Conservation (phyloP, 2,797 vertebrate species). For the Etheostoma nigrum region DNA sequence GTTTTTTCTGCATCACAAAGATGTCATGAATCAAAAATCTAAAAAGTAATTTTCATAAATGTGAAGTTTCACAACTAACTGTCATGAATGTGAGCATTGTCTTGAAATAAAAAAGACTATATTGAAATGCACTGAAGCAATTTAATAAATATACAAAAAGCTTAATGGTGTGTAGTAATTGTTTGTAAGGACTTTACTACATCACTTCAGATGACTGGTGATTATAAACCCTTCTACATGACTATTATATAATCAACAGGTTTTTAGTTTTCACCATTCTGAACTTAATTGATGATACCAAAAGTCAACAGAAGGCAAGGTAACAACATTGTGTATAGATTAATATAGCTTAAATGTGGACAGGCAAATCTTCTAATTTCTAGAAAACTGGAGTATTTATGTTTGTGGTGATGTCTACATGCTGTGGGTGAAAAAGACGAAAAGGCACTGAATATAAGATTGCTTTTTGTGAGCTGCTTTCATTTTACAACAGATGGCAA, state of each 20-base stretch:
- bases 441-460: constrained; percentile 24
- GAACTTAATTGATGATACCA: neutral
- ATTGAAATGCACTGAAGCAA: constrained; percentile 3
- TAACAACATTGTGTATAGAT: neutral
- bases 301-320: neutral
- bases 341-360: neutral
- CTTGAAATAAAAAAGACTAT: neutral
- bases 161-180: no score
- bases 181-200: neutral
- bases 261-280: neutral
- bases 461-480: constrained; percentile 34
- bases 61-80: neutral
- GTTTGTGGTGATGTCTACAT: constrained; percentile 23
- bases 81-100: neutral
- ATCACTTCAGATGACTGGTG: neutral
- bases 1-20: neutral
- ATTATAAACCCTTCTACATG: neutral
- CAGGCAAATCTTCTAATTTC: neutral
- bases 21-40: neutral
- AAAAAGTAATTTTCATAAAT: neutral
- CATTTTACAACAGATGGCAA: constrained; percentile 67
- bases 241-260: neutral
- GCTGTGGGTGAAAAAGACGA: constrained; percentile 26
- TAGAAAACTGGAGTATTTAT: constrained; percentile 29
- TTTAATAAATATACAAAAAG: neutral